Percentiles rank a stretch among this genome's conserved stretches.
Evolutionary conservation across 2,797 vertebrate species (phyloP).

Genomic region (Epinephelus awoara): DNA sequence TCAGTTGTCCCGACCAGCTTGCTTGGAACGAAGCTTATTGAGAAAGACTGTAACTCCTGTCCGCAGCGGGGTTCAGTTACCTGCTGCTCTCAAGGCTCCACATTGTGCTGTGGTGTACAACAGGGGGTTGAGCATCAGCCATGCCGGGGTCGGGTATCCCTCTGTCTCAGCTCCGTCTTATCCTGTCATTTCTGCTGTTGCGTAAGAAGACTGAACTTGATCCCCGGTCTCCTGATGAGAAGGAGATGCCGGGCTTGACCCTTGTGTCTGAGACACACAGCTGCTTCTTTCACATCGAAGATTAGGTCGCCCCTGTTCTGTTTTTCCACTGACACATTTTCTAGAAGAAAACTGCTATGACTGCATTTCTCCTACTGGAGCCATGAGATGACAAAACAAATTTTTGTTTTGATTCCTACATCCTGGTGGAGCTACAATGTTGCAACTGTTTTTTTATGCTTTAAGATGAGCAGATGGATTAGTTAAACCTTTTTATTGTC

Average conservation of each 20-base stretch:
- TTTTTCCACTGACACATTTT: slow-evolving; percentile 33
- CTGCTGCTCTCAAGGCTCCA: slow-evolving; percentile 55
- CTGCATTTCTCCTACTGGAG: not conserved
- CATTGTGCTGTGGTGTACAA: slow-evolving; percentile 46
- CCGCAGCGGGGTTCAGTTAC: slow-evolving; percentile 69
- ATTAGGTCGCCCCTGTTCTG: slow-evolving; percentile 21
- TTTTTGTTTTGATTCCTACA: slow-evolving; percentile 13
- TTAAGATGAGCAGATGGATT: slow-evolving; percentile 11
- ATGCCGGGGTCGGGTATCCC: slow-evolving; percentile 54
- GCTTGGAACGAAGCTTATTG: slow-evolving; percentile 38
- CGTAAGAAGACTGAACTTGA: slow-evolving; percentile 68
- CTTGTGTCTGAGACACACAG: slow-evolving; percentile 29
- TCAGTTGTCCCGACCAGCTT: slow-evolving; percentile 50
- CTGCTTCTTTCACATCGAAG: slow-evolving; percentile 35
- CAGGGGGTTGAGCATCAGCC: slow-evolving; percentile 35
- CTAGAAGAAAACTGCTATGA: slow-evolving; percentile 22
- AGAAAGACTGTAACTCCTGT: slow-evolving; percentile 51
- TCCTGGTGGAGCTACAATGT: not conserved
- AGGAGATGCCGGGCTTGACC: slow-evolving; percentile 60
- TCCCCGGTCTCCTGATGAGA: slow-evolving; percentile 61
- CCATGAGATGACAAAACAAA: slow-evolving; percentile 26
- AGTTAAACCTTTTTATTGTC: not conserved
- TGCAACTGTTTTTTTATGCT: not conserved
- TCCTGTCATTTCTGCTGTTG: slow-evolving; percentile 63
- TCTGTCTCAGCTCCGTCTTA: slow-evolving; percentile 52